Base-by-base conservation (phyloP, 1,140 invertebrate species). In the Trichonephila clavipes region DNA sequence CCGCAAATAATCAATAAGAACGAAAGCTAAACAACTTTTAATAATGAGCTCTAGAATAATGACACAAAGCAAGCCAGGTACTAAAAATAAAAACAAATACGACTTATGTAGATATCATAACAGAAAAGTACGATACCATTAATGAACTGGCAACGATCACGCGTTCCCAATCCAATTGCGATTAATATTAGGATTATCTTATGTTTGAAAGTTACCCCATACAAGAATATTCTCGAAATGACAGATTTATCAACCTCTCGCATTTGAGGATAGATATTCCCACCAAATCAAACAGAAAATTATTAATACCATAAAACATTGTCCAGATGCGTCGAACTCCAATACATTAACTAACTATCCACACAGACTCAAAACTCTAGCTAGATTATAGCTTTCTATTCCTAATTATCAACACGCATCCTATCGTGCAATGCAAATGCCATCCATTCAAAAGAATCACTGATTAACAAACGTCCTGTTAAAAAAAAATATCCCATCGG, bases 401-500 rank as follows among this genome's bases (percentile, higher is more conserved):
- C 72, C 19, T 28, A 77, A 77, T 77, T 77, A 83, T 21, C 19
- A 14, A 18, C 82, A 58, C 82, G 44, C 44, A 16, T 16, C 51
- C 10, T 82, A 18, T 34, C 77, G 77, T 82, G 77, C 77, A 82
- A 21, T 34, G 34, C 77, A 44, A 19, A 82, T 34, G 44, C 21
- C 21, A 83, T 59, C 58, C 19, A 58, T 58, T 58, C 82, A 58
- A 51, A 83, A n/a, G 28, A 77, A 77, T 77, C 51, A 28, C 72
- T 69, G 24, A 69, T 69, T 24, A 69, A 69, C 66, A 24, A 77
- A 40, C 72, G 51, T 51, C 4, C 44, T 51, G 8, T 51, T 51
- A 51, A 51, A 51, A 51, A 77, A 77, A 12, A 34, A 82, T 82
- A 16, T 83, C 82, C 51, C 40, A 83, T 58, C 19, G 82, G 82